phyloP scores from a whole-genome alignment of 2,797 vertebrate species.

The Adelosebastes latens region DNA sequence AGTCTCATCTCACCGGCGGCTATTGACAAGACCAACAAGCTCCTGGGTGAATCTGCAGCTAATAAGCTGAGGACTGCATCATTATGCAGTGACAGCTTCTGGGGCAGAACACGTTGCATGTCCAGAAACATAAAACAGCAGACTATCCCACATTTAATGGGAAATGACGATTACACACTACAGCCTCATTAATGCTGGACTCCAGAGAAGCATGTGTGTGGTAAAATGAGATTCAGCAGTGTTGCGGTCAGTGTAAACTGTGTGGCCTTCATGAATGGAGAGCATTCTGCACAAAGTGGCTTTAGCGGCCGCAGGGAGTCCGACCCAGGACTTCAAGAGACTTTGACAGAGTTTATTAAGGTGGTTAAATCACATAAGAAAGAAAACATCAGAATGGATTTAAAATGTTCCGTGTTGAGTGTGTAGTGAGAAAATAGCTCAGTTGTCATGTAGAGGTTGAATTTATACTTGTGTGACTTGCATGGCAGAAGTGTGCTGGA shows the following conservation, averaged over 20 bases:
- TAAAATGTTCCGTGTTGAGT: background rate
- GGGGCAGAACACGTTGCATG: background rate
- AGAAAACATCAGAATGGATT: background rate
- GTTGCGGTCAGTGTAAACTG: background rate
- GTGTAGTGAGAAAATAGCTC: background rate
- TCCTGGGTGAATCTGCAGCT: constrained; percentile 23
- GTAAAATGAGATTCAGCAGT: constrained; percentile 20
- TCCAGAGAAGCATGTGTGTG: background rate
- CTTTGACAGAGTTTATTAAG: background rate
- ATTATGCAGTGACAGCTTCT: constrained; percentile 3
- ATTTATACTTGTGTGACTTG: background rate
- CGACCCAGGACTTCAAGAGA: background rate
- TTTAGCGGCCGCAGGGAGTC: background rate
- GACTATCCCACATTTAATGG: background rate
- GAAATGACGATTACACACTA: constrained; percentile 1
- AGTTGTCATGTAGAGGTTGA: background rate
- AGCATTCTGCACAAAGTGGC: constrained; percentile 5
- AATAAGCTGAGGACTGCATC: constrained; percentile 23
- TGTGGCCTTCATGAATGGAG: constrained; percentile 12
- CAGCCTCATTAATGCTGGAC: constrained; percentile 8
- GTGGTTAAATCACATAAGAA: background rate
- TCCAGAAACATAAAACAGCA: constrained; percentile 22
- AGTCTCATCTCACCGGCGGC: constrained; percentile 29
- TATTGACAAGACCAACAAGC: constrained; percentile 33
- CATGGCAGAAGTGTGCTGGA: background rate